Evolutionary conservation across 2,888 invertebrate genomes (phyloP), one percentile per base, ranked within the genome.

Genomic region (Cheilosia soror): DNA sequence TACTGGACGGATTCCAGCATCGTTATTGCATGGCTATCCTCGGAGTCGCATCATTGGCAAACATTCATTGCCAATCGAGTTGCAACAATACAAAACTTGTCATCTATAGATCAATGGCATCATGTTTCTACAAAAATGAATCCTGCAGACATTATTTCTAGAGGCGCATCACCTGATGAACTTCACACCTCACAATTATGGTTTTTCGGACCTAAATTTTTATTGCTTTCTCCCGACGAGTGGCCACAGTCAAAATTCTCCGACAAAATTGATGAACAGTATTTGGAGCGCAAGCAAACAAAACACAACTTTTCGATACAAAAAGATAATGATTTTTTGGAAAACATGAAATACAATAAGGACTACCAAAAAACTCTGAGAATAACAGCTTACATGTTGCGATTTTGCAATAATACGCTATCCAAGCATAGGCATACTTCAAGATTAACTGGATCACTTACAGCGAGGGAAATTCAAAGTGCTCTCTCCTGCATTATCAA

Each of bases 51-150:
- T 20, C 51, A 80, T 27, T 81, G 57, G 72, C 49, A 60, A 29
- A 85, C 85, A 7, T 86, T 86, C 37, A 73, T 82, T 7, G 68
- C 82, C 9, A 82, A 86, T 53, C 29, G 83, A 11, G 87, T 86
- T 0, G 33, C 83, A 37, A n/a, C 37, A 11, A 80, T 87, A 29
- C 83, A 83, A 51, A 44, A 66, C 7, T 15, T 80, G 20, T 68
- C 57, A 60, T 15, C 71, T 47, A 49, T 47, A 9, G 13, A 25
- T 4, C 33, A 62, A n/a, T 87, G 81, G 87, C 47, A 29, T 33
- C 62, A 83, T 15, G 57, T 87, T 9, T 47, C 58, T 27, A 66
- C 76, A 13, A 51, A 69, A 15, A 33, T 3, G 0, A 87, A 80
- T 51, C 87, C 83, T 2, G 87, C 83, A 13, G 79, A 87, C 15